Percentiles rank a stretch among this genome's conserved stretches.
phyloP scores from a whole-genome alignment of 2,113 vertebrate genomes.

The Ariopsis seemanni region DNA sequence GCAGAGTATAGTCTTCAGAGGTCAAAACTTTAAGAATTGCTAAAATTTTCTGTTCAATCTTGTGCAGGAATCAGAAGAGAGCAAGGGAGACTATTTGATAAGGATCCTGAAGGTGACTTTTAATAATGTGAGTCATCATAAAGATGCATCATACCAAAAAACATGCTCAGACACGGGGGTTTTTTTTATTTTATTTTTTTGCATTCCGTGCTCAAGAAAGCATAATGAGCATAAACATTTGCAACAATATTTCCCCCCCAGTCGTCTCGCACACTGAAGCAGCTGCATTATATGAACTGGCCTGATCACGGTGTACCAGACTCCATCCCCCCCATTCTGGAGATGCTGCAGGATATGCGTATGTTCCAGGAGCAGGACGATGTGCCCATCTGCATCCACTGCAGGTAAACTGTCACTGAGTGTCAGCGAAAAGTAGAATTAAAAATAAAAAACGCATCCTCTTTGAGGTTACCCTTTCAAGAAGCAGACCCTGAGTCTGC shows the following conservation, averaged over 20 bases:
- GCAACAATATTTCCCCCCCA: constrained; percentile 31
- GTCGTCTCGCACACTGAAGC: constrained; percentile 76
- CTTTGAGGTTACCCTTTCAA: constrained; percentile 5
- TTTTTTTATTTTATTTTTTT: not conserved
- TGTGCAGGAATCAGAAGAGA: constrained; percentile 81
- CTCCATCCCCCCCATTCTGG: constrained; percentile 85
- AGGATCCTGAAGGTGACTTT: constrained; percentile 81
- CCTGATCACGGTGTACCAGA: constrained; percentile 92
- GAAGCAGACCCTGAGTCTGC: constrained; percentile 14
- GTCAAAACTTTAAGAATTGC: not conserved
- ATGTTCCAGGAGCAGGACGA: constrained; percentile 78
- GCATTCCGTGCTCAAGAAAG: not conserved
- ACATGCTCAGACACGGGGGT: not conserved
- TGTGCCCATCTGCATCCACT: constrained; percentile 89
- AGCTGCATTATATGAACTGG: constrained; percentile 95
- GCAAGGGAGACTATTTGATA: constrained; percentile 82
- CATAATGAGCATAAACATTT: not conserved
- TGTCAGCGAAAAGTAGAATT: not conserved
- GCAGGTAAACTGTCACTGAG: constrained; percentile 79
- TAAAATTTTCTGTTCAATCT: constrained; percentile 19
- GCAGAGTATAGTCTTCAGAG: not conserved
- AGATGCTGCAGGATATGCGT: constrained; percentile 84
- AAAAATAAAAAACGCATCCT: not conserved
- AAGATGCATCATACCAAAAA: not conserved
- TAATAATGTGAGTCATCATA: constrained; percentile 75